Evolutionary conservation across 2,888 invertebrate species (phyloP), one percentile per base, ranked within the genome.

Genomic region (Leptogaster cylindrica): DNA sequence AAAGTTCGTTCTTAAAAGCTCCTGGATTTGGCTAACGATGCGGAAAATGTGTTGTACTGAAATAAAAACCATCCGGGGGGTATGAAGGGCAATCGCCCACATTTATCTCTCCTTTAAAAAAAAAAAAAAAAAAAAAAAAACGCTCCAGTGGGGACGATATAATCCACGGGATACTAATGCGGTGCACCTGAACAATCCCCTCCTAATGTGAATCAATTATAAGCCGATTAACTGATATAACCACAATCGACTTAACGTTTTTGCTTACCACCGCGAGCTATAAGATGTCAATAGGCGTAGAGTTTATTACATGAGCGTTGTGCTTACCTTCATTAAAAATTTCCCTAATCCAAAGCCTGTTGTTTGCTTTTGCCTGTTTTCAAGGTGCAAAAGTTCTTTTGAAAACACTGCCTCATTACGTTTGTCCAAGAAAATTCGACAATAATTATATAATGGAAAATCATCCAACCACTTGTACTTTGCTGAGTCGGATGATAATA

Each of bases 131-230:
- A n/a, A n/a, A n/a, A n/a, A n/a, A n/a, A 46, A 25, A 20, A 46
- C 20, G 10, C 4, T 16, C 2, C 46, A 12, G 20, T 8, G 16
- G 46, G 27, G 31, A 33, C 33, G 52, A 27, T n/a, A n/a, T 16
- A 52, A 52, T 52, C 33, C 52, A 16, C 16, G 1, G 31, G 31
- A 31, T 8, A n/a, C 52, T 18, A 14, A 2, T n/a, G 16, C n/a
- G 18, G 20, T 23, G 46, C 20, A 25, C 23, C 20, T 31, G 31
- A 4, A 6, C 4, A 31, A n/a, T 10, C 36, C 36, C 52, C 33
- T 52, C 16, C 52, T 52, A 52, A 52, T 33, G 52, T 52, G 52
- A 52, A 52, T 52, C 52, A 52, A 52, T 52, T 52, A 52, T 52
- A 52, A 52, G 52, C 52, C 20, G 52, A 31, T 52, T 52, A 52